These are phyloP conservation scores for Brachionus asplanchnoidis DNA, from an alignment of 1,140 invertebrate species.

Conservation along the genomic window DNA sequence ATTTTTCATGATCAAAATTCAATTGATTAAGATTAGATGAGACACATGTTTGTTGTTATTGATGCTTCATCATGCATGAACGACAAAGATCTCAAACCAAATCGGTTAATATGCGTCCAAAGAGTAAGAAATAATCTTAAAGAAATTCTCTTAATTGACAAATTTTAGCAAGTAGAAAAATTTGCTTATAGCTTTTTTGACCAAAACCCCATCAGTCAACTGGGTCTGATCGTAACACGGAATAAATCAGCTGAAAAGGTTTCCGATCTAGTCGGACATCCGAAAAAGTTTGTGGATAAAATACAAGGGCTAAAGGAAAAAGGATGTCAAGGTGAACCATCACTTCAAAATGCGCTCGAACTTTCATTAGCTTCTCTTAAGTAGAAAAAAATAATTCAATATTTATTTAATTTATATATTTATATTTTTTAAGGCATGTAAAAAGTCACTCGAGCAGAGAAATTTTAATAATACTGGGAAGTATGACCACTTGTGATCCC, in stretches of 20 bases:
- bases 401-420: conserved; percentile 38
- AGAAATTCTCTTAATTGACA: conserved; percentile 42
- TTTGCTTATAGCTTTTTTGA: conserved; percentile 96
- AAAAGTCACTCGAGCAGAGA: conserved; percentile 88
- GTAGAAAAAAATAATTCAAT: conserved; percentile 46
- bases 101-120: conserved; percentile 76
- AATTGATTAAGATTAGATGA: conserved; percentile 52
- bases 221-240: conserved; percentile 82
- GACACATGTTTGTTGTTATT: conserved; percentile 82
- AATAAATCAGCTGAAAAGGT: conserved; percentile 90
- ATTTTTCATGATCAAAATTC: not conserved
- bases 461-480: conserved; percentile 77
- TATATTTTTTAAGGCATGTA: conserved; percentile 63
- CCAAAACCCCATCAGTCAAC: conserved; percentile 94
- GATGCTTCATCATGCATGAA: conserved; percentile 89
- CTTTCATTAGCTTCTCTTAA: conserved; percentile 75
- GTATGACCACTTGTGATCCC: conserved; percentile 92
- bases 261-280: conserved; percentile 71
- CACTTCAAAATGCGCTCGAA: conserved; percentile 87
- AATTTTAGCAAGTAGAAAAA: conserved; percentile 74
- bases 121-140: conserved; percentile 63
- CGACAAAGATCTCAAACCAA: conserved; percentile 88
- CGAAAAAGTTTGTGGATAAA: conserved; percentile 54
- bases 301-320: conserved; percentile 53
- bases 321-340: conserved; percentile 75